phyloP scores from a whole-genome alignment of 2,888 invertebrate species.

The Protodeltote pygarga region DNA sequence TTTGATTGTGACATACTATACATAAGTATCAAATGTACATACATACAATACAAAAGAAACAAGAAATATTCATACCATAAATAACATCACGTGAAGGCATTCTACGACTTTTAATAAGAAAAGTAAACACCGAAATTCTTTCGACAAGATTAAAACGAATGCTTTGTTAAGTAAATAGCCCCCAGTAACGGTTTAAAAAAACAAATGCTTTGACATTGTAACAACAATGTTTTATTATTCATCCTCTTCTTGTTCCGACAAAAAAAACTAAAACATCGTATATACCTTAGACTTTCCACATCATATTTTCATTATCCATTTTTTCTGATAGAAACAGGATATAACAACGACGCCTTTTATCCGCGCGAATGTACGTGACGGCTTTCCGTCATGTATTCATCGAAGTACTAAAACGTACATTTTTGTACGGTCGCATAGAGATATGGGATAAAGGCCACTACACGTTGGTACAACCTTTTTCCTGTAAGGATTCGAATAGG shows the following conservation, averaged over 20 bases:
- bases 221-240: conserved; percentile 2
- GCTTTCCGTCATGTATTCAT: conserved; percentile 19
- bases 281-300: too few species aligned
- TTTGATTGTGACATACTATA: too few species aligned
- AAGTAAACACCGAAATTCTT: conserved; percentile 29
- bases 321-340: conserved; percentile 9
- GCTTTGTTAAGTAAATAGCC: conserved; percentile 29
- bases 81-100: conserved; percentile 37
- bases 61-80: conserved; percentile 13
- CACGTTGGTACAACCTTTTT: conserved; percentile 14
- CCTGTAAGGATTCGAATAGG: conserved; percentile 12
- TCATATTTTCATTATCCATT: neutral
- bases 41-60: conserved; percentile 5
- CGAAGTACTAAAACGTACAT: conserved; percentile 27
- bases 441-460: conserved; percentile 21
- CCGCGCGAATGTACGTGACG: conserved; percentile 15
- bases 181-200: conserved; percentile 21
- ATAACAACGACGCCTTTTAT: conserved; percentile 20
- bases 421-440: conserved; percentile 14
- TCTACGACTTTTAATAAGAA: conserved; percentile 41
- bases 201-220: conserved; percentile 10
- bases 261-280: too few species aligned
- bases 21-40: too few species aligned
- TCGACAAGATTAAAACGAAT: conserved; percentile 31
- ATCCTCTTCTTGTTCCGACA: conserved; percentile 1